Conservation (phyloP, 2,888 invertebrate genomes). For the Brachynemurus nebulosus region DNA sequence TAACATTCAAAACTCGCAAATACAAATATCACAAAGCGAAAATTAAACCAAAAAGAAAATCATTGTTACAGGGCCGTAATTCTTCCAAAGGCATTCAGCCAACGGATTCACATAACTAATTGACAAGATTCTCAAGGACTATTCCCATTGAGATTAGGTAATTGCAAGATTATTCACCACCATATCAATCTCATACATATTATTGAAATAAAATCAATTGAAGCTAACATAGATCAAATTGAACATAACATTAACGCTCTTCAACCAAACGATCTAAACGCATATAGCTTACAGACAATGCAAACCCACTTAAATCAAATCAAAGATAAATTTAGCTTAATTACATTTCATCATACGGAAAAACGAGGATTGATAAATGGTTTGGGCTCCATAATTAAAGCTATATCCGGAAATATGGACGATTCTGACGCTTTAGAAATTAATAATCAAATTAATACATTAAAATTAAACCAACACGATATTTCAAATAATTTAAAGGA, state of each 20-base stretch:
- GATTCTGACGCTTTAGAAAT: not conserved
- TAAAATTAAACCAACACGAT: not conserved
- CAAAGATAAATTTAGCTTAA: not conserved
- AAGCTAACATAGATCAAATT: not conserved
- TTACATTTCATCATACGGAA: not conserved
- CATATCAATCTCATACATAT: not conserved
- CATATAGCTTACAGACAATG: not conserved
- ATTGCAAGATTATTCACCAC: not conserved
- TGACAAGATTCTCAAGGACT: not conserved
- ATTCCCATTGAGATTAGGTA: not conserved
- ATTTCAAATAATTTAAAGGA: not conserved
- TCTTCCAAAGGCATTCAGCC: not conserved
- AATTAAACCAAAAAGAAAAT: not conserved
- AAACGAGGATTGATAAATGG: not conserved
- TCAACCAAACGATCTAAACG: not conserved
- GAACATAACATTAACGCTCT: not conserved
- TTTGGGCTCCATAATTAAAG: not conserved
- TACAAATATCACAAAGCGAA: not conserved
- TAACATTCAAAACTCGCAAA: not conserved
- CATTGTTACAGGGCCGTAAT: not conserved
- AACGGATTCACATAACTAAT: not conserved
- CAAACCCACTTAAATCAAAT: not conserved
- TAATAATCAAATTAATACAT: not conserved
- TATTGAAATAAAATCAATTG: not conserved
- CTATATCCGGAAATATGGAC: constrained; percentile 1